phyloP scores from a whole-genome alignment of 2,888 invertebrate genomes.

The Hartigia nigra region DNA sequence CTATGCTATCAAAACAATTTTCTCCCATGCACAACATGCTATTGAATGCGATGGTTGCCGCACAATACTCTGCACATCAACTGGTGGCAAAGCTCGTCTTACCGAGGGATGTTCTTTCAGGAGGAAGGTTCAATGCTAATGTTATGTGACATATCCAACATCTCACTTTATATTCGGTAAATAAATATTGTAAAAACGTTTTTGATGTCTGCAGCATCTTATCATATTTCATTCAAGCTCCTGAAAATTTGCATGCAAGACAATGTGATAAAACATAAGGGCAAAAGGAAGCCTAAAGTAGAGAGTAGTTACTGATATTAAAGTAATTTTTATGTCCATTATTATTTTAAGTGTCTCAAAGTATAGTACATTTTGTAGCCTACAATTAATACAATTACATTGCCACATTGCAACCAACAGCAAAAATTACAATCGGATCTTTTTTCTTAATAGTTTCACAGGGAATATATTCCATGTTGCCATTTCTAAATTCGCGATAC shows the following conservation, averaged over 20 bases:
- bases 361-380: not conserved
- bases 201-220: not conserved
- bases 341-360: not conserved
- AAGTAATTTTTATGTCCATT: not conserved
- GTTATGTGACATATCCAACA: slow-evolving; percentile 34
- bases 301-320: not conserved
- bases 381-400: not conserved
- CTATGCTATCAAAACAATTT: slow-evolving; percentile 99
- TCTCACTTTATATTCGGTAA: slow-evolving; percentile 43
- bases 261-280: too few relatives aligned
- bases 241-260: not conserved
- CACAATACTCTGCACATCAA: slow-evolving; percentile 98
- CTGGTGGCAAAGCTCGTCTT: slow-evolving; percentile 97
- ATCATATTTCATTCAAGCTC: not conserved
- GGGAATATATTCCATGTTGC: not conserved
- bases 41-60: slow-evolving; percentile 99
- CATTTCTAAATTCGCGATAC: too few relatives aligned
- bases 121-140: slow-evolving; percentile 90
- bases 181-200: slow-evolving; percentile 37
- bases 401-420: not conserved
- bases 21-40: slow-evolving; percentile 99
- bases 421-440: not conserved
- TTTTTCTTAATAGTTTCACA: not conserved
- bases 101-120: slow-evolving; percentile 99
- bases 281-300: not conserved